Evolutionary conservation across 1,140 invertebrate species (phyloP).

Genomic region (Drosophila arizonae): DNA sequence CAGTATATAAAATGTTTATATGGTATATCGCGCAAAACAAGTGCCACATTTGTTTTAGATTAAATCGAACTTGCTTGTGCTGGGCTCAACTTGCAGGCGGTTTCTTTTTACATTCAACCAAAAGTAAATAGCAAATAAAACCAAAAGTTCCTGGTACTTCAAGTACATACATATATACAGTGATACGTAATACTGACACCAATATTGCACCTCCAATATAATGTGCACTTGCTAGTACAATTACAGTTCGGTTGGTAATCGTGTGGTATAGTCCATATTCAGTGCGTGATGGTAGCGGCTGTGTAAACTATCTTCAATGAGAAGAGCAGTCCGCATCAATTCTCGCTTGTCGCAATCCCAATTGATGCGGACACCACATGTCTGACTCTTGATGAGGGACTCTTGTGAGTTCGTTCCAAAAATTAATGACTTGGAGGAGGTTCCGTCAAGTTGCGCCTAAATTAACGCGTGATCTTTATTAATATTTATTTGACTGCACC

Average conservation of each 20-base stretch:
- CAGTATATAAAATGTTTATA: conserved; percentile 9
- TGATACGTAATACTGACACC: conserved; percentile 28
- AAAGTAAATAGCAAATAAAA: conserved; percentile 47
- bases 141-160: conserved; percentile 41
- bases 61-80: conserved; percentile 32
- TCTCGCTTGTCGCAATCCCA: background rate
- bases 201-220: conserved; percentile 6
- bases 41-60: conserved; percentile 53
- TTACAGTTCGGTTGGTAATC: background rate
- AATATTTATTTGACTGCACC: conserved; percentile 63
- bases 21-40: conserved; percentile 35
- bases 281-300: background rate
- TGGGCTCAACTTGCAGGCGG: conserved; percentile 37
- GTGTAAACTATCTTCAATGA: background rate
- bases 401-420: conserved; percentile 24
- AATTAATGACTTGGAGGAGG: conserved; percentile 40
- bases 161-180: conserved; percentile 28
- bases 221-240: conserved; percentile 11
- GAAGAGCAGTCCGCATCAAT: background rate
- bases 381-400: conserved; percentile 7
- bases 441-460: conserved; percentile 46
- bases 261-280: background rate
- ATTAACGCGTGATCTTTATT: conserved; percentile 57
- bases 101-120: conserved; percentile 55
- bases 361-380: conserved; percentile 34